phyloP scores from a whole-genome alignment of 2,113 vertebrate genomes.

The Gasterosteus aculeatus region DNA sequence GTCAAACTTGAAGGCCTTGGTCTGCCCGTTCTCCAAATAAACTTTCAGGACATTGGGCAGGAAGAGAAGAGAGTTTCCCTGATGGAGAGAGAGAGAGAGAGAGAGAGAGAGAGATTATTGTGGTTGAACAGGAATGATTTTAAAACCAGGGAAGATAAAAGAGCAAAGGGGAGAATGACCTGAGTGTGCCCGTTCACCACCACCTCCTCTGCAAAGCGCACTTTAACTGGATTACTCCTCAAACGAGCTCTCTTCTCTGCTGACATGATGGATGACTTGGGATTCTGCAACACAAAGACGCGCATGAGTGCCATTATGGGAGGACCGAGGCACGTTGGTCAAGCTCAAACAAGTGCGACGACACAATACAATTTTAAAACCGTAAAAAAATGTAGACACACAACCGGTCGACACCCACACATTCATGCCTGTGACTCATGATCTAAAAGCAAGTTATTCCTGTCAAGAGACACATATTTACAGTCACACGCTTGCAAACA shows the following conservation, averaged over 20 bases:
- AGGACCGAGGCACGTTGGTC: not conserved
- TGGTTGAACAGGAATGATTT: conserved; percentile 21
- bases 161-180: conserved; percentile 75
- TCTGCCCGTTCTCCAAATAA: conserved; percentile 98
- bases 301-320: not conserved
- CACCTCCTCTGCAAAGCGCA: conserved; percentile 96
- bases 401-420: not conserved
- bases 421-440: conserved; percentile 3
- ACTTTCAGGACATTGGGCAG: conserved; percentile 97
- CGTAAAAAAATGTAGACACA: not conserved
- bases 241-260: conserved; percentile 95
- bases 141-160: conserved; percentile 10
- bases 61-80: conserved; percentile 97
- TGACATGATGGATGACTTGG: conserved; percentile 95
- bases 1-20: conserved; percentile 97
- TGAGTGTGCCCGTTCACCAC: conserved; percentile 94
- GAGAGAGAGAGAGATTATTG: conserved; percentile 21
- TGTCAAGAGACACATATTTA: conserved; percentile 32
- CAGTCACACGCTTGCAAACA: conserved; percentile 48
- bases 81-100: conserved; percentile 60
- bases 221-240: conserved; percentile 95
- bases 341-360: not conserved
- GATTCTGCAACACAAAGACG: conserved; percentile 84
- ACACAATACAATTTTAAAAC: not conserved
- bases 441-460: conserved; percentile 11